Base-by-base conservation (phyloP, 2,797 vertebrate genomes). In the Melanogrammus aeglefinus region DNA sequence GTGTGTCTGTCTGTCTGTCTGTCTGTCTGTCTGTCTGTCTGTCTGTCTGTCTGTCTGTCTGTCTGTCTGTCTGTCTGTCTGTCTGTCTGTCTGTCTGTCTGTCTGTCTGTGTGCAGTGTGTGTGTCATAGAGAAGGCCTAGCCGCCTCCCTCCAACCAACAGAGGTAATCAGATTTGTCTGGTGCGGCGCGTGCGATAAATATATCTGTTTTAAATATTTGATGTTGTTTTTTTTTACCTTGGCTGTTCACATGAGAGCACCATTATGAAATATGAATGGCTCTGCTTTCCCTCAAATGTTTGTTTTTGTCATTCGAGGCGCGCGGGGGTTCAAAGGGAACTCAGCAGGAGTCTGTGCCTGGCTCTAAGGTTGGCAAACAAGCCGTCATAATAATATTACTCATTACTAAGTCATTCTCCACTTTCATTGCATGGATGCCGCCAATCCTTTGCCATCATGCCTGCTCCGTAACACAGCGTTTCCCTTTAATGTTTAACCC, bases 241-340 rank as follows among this genome's bases (percentile, higher is more conserved):
- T 80, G 78, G 76, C 72, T 27, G 80, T 84, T 89, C 85, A 89
- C 84, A 84, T 83, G 87, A 87, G 86, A 91, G 84, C 76, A 47
- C 81, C 76, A 80, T 89, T 88, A 88, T 92, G 81, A 92, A 91
- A 91, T 90, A 91, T 92, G 84, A 92, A 94, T 91, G 85, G 80
- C 70, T 78, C 73, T 72, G 81, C 84, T 87, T 91, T 88, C 51
- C 81, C 81, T 80, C 85, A 87, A 92, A 91, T 90, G 88, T 89
- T 92, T 91, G 86, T 82, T 88, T 92, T 93, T 86, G 90, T 87
- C 84, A 75, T 73, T 84, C 80, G 88, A 88, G 93, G 89, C 73
- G 89, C 73, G 85, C 77, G 41, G 73, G 86, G 74, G 86, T 92
- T 92, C 88, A 92, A 91, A 94, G 90, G 79, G 85, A 87, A 76